phyloP scores from a whole-genome alignment of 2,113 vertebrate genomes.

The Budorcas taxicolor region DNA sequence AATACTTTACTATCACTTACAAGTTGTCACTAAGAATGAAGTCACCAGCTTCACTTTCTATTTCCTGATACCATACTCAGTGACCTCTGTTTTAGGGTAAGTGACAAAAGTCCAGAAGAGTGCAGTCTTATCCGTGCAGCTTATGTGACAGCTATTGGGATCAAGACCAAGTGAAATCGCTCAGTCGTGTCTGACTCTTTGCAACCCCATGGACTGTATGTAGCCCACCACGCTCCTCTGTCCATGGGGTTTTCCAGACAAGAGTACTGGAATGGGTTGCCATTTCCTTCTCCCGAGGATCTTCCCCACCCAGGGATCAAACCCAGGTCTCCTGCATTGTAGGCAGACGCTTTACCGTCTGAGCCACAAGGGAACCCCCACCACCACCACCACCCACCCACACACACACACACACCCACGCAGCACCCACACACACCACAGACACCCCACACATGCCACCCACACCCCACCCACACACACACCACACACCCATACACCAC shows the following conservation, averaged over 20 bases:
- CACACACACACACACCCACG: too few species aligned
- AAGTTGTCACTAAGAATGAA: not conserved
- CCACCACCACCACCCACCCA: too few species aligned
- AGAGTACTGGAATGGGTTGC: not conserved
- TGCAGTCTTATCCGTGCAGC: not conserved
- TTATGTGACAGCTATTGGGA: not conserved
- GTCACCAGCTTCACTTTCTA: not conserved
- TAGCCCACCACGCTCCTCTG: not conserved
- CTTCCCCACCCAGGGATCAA: not conserved
- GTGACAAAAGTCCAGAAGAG: not conserved
- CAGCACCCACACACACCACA: not conserved
- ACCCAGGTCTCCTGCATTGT: not conserved
- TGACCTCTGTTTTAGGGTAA: not conserved
- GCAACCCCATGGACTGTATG: not conserved
- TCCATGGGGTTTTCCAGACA: not conserved
- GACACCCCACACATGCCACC: not conserved
- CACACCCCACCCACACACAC: not conserved
- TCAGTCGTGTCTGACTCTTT: fast-evolving
- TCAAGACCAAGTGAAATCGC: not conserved
- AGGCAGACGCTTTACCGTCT: fast-evolving
- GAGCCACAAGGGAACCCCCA: not conserved
- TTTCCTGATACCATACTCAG: not conserved
- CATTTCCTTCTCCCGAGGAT: not conserved
- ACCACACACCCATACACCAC: not conserved
- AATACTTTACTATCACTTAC: not conserved